Evolutionary conservation across 2,797 vertebrate species (phyloP).

Genomic region (Neosalanx taihuensis): DNA sequence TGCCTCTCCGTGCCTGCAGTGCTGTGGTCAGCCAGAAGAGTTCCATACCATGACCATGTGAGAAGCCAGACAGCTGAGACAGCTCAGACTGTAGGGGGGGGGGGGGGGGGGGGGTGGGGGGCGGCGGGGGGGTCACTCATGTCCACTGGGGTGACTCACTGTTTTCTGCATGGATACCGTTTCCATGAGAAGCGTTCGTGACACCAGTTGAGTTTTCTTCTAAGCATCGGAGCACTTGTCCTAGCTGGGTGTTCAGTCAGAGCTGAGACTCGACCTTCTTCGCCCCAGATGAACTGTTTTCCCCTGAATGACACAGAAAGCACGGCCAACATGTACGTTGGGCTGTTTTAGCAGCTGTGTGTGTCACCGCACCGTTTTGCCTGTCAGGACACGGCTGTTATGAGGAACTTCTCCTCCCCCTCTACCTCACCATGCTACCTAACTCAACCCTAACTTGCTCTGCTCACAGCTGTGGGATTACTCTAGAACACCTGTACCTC

Average conservation of each 20-base stretch:
- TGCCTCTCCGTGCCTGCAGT: conserved; percentile 45
- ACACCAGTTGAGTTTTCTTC: conserved; percentile 8
- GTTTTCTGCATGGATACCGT: conserved; percentile 29
- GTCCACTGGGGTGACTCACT: conserved; percentile 29
- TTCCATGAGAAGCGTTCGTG: conserved; percentile 30
- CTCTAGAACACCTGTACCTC: too few relatives aligned
- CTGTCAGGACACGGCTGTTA: too few relatives aligned
- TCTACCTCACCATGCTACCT: too few relatives aligned
- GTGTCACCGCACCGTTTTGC: too few relatives aligned
- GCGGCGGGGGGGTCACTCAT: conserved; percentile 4
- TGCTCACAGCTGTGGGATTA: too few relatives aligned
- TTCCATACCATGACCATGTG: conserved; percentile 56
- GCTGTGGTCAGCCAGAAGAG: conserved; percentile 39
- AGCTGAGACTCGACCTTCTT: not conserved
- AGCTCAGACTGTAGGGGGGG: conserved; percentile 3
- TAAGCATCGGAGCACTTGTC: not conserved
- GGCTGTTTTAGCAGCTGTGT: not conserved
- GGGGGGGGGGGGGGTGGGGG: not conserved
- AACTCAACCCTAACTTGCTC: too few relatives aligned
- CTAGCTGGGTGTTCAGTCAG: not conserved
- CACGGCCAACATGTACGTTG: not conserved
- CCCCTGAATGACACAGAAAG: conserved; percentile 2
- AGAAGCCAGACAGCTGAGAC: conserved; percentile 27
- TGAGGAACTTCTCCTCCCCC: too few relatives aligned
- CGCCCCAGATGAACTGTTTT: conserved; percentile 9